phyloP scores from a whole-genome alignment of 1,140 invertebrate genomes.

The Dendrolimus kikuchii region DNA sequence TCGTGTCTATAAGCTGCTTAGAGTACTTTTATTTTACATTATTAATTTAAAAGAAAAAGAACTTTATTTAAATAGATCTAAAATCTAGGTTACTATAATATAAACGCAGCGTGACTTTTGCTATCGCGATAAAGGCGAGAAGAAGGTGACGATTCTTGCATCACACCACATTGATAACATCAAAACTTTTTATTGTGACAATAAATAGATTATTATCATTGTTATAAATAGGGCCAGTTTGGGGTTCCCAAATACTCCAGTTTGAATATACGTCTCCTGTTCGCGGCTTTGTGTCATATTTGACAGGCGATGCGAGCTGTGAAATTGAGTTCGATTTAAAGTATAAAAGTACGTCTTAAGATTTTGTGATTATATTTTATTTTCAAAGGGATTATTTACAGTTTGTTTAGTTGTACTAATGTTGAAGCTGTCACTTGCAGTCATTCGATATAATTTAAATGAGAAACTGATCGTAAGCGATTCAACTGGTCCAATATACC shows the following conservation, averaged over 20 bases:
- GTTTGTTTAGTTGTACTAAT: constrained; percentile 60
- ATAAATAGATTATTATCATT: constrained; percentile 71
- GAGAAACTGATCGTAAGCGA: constrained; percentile 12
- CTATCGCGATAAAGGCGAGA: constrained; percentile 55
- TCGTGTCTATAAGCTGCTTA: constrained; percentile 61
- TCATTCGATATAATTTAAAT: constrained; percentile 26
- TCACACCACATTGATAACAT: constrained; percentile 58
- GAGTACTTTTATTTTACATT: constrained; percentile 32
- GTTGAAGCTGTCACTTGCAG: constrained; percentile 36
- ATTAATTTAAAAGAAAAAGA: constrained; percentile 15
- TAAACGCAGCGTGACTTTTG: constrained; percentile 51
- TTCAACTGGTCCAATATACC: too few relatives aligned
- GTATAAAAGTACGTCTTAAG: constrained; percentile 61
- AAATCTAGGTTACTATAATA: constrained; percentile 12
- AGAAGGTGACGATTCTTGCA: constrained; percentile 66
- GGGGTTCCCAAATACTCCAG: constrained; percentile 39
- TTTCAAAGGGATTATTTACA: constrained; percentile 53
- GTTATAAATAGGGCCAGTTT: constrained; percentile 67
- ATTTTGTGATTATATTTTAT: constrained; percentile 53
- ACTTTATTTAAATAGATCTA: constrained; percentile 18
- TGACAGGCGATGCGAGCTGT: constrained; percentile 68
- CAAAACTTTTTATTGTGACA: constrained; percentile 66
- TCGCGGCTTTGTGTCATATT: constrained; percentile 62
- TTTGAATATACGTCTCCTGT: constrained; percentile 37
- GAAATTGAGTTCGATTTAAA: constrained; percentile 67